Conservation (phyloP, 2,113 vertebrate species). For the Sakesphorus luctuosus region DNA sequence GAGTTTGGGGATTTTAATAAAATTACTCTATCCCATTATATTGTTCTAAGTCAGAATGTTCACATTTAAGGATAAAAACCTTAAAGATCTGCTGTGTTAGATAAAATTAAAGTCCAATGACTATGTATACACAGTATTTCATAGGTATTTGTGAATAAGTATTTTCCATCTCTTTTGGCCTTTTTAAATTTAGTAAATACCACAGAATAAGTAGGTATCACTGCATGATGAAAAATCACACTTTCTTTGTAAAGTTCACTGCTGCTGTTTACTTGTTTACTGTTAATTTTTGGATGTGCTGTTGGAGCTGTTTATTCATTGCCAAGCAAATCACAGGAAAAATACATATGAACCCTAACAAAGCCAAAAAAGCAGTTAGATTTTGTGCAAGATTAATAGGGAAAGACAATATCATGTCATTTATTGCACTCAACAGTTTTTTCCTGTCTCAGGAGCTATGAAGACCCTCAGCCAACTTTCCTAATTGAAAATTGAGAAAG, state of each 20-base stretch:
- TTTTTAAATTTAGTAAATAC: background rate
- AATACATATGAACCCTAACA: background rate
- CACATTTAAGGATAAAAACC: background rate
- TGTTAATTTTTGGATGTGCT: constrained; percentile 40
- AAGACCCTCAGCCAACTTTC: constrained; percentile 44
- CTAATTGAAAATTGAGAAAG: constrained; percentile 41
- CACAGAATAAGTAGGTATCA: background rate
- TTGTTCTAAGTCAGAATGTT: background rate
- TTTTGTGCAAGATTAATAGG: constrained; percentile 66
- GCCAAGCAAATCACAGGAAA: constrained; percentile 47
- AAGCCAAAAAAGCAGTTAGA: background rate
- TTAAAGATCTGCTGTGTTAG: background rate
- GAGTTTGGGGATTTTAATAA: background rate
- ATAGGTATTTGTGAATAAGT: background rate
- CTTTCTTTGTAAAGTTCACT: background rate
- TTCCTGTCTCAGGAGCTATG: constrained; percentile 59
- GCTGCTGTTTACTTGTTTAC: constrained; percentile 30
- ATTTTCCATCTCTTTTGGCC: background rate
- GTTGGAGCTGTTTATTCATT: constrained; percentile 37
- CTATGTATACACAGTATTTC: background rate
- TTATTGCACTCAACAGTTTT: constrained; percentile 66
- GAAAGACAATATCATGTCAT: constrained; percentile 28
- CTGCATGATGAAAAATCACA: background rate
- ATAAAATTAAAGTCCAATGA: background rate
- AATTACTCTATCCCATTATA: background rate